Percentiles rank a stretch among this genome's conserved stretches.
phyloP scores from a whole-genome alignment of 2,888 invertebrate genomes.

The Druceiella hillmani region DNA sequence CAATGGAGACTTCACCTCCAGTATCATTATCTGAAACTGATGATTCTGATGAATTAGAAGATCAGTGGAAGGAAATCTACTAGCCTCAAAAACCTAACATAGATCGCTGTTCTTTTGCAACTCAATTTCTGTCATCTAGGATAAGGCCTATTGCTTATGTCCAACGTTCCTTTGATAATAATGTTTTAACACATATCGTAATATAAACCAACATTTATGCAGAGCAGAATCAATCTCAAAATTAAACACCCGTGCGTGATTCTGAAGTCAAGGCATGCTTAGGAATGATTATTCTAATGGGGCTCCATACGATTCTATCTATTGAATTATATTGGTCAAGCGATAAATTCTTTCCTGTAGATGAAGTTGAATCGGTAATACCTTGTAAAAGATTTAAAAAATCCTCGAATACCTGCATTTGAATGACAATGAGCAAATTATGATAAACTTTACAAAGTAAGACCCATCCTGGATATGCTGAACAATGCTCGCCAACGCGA shows the following conservation, averaged over 20 bases:
- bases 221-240: conserved; percentile 9
- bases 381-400: conserved; percentile 10
- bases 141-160: conserved; percentile 10
- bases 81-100: conserved; percentile 9
- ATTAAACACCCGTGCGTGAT: conserved; percentile 8
- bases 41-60: conserved; percentile 10
- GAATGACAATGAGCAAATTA: conserved; percentile 11
- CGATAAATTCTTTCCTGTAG: conserved; percentile 14
- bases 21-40: conserved; percentile 12
- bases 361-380: conserved; percentile 14
- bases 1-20: conserved; percentile 4
- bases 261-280: conserved; percentile 10
- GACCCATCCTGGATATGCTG: conserved; percentile 11
- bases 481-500: conserved; percentile 9
- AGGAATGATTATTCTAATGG: conserved; percentile 13
- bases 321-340: conserved; percentile 14
- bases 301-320: conserved; percentile 13
- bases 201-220: conserved; percentile 14
- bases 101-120: conserved; percentile 7
- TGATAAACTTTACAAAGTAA: conserved; percentile 13
- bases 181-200: conserved; percentile 12
- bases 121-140: conserved; percentile 8
- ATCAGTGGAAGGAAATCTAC: conserved; percentile 12
- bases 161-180: conserved; percentile 7
- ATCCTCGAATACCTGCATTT: conserved; percentile 11